A percentile compares a stretch with the other conserved stretches of the same genome.
Evolutionary conservation across 2,797 vertebrate species (phyloP).

Genomic region (Mastacembelus armatus): DNA sequence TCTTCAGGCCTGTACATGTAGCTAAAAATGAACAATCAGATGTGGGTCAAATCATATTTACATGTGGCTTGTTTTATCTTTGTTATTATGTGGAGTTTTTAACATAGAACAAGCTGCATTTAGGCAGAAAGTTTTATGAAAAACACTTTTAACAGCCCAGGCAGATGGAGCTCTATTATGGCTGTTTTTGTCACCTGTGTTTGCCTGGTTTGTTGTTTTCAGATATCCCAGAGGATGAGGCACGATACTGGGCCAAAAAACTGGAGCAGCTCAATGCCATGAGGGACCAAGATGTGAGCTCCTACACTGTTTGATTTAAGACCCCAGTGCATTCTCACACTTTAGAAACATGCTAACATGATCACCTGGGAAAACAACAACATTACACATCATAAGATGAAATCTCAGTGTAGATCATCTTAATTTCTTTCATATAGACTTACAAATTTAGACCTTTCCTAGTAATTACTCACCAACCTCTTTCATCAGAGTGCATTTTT

Average conservation of each 20-base stretch:
- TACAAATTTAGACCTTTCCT: background rate
- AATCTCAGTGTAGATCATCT: constrained; percentile 16
- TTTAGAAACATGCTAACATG: constrained; percentile 35
- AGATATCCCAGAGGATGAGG: constrained; percentile 99
- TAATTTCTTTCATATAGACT: background rate
- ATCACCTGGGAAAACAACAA: constrained; percentile 28
- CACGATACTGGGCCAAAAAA: constrained; percentile 99
- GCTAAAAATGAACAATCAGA: constrained; percentile 4
- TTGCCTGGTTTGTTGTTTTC: constrained; percentile 57
- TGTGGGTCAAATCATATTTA: constrained; percentile 26
- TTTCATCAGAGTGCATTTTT: constrained; percentile 7
- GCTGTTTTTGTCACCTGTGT: constrained; percentile 40
- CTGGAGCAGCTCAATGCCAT: constrained; percentile 97
- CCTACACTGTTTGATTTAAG: constrained; percentile 49
- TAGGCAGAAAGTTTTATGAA: background rate
- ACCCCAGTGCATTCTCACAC: constrained; percentile 21
- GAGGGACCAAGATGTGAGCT: constrained; percentile 96
- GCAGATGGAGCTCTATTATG: constrained; percentile 3
- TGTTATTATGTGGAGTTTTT: constrained; percentile 1
- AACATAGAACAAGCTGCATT: background rate
- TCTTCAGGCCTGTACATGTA: background rate
- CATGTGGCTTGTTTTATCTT: constrained; percentile 10
- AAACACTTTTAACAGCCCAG: constrained; percentile 18
- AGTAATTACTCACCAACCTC: background rate
- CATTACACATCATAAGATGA: constrained; percentile 16